Conservation (phyloP, 1,140 invertebrate species). For the Hypsibius dujardini region DNA sequence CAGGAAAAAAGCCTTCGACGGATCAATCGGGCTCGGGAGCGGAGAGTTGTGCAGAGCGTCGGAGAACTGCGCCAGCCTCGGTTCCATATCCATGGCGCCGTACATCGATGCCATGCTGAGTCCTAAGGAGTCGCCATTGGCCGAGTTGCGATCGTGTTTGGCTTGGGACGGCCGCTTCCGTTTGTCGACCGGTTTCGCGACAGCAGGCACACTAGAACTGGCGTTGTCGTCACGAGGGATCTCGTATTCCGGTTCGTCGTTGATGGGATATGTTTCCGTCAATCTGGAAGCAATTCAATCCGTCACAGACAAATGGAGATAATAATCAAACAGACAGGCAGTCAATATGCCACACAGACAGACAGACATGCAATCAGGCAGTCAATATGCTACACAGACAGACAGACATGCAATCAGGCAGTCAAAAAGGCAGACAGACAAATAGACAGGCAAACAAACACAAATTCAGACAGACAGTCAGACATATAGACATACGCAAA, state of each 20-base stretch:
- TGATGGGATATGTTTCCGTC: constrained; percentile 8
- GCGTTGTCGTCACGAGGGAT: background rate
- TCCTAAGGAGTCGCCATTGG: background rate
- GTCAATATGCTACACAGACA: too few relatives aligned
- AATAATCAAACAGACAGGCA: too few relatives aligned
- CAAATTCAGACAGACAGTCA: too few relatives aligned
- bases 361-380: too few relatives aligned
- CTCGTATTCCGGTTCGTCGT: background rate
- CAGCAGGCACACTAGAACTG: background rate
- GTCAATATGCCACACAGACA: too few relatives aligned
- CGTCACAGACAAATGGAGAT: background rate
- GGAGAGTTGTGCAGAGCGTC: background rate
- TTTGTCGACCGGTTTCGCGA: background rate
- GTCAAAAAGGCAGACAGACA: too few relatives aligned
- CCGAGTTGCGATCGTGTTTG: too few relatives aligned
- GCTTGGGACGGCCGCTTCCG: background rate
- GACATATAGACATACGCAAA: too few relatives aligned
- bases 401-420: too few relatives aligned
- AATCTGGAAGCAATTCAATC: background rate
- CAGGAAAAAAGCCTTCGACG: background rate
- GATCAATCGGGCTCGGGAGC: background rate
- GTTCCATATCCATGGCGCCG: background rate
- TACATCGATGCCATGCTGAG: background rate
- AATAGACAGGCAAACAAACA: too few relatives aligned
- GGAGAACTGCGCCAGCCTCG: constrained; percentile 3